A percentile compares a stretch with the other conserved stretches of the same genome.
These are phyloP conservation scores for Thereva nobilitata DNA, from an alignment of 2,888 invertebrate species.

Conservation along the genomic window DNA sequence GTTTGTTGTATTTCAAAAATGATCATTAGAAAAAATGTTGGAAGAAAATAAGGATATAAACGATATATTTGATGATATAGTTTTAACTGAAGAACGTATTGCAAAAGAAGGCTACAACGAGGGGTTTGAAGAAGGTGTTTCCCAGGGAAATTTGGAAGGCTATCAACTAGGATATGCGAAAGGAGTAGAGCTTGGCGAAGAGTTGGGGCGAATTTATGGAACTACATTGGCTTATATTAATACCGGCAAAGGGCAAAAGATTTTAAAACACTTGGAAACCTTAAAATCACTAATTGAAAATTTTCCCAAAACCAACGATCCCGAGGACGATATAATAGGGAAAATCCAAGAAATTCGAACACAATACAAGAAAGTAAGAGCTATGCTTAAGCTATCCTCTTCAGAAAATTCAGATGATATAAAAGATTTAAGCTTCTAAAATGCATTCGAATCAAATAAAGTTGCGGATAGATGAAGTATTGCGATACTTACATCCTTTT, in stretches of 20 bases:
- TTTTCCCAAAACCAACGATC: constrained; percentile 70
- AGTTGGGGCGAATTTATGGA: constrained; percentile 75
- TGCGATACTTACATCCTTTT: constrained; percentile 64
- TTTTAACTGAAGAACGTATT: constrained; percentile 70
- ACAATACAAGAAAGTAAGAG: constrained; percentile 71
- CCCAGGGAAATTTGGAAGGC: constrained; percentile 66
- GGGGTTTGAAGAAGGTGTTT: constrained; percentile 67
- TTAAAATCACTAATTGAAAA: constrained; percentile 64
- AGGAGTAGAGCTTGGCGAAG: constrained; percentile 75
- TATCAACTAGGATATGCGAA: constrained; percentile 76
- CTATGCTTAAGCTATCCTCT: constrained; percentile 58
- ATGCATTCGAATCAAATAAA: constrained; percentile 44
- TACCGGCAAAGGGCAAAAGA: constrained; percentile 61
- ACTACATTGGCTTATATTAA: constrained; percentile 61
- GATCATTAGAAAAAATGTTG: constrained; percentile 27
- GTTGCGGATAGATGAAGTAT: constrained; percentile 60
- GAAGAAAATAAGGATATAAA: constrained; percentile 68
- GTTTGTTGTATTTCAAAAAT: too few relatives aligned
- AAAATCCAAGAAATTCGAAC: constrained; percentile 67
- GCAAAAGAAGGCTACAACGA: constrained; percentile 68
- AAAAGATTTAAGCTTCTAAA: constrained; percentile 50
- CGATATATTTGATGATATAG: constrained; percentile 72
- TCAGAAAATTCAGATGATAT: constrained; percentile 37
- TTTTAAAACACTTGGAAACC: constrained; percentile 61
- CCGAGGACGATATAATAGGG: constrained; percentile 67